These are phyloP conservation scores for Esox niger DNA, from an alignment of 2,113 vertebrate species.

Conservation along the genomic window DNA sequence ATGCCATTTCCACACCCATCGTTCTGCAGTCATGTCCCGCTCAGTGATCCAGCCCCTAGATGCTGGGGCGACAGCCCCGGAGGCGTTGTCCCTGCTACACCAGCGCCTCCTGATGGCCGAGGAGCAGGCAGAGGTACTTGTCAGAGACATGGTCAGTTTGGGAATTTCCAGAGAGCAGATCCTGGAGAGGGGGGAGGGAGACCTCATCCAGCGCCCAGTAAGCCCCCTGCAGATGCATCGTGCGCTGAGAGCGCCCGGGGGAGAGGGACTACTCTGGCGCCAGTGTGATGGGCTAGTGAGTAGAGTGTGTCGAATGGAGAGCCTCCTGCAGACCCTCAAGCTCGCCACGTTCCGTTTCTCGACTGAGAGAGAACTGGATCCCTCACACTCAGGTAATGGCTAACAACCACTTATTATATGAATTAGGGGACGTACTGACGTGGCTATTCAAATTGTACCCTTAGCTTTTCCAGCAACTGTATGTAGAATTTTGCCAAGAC, in stretches of 20 bases:
- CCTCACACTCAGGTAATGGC: slow-evolving; percentile 39
- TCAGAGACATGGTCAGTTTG: slow-evolving; percentile 56
- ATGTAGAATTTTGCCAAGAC: too few relatives aligned
- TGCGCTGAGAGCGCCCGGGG: slow-evolving; percentile 19
- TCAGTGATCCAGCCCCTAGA: slow-evolving; percentile 47
- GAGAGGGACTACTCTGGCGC: slow-evolving; percentile 54
- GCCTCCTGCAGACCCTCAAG: slow-evolving; percentile 72
- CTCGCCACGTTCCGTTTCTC: slow-evolving; percentile 65
- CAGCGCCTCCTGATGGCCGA: slow-evolving; percentile 69
- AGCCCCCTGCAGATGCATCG: slow-evolving; percentile 47
- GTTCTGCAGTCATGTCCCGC: slow-evolving; percentile 38
- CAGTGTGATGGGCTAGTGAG: slow-evolving; percentile 66
- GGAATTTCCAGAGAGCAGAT: slow-evolving; percentile 30
- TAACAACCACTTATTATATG: not conserved
- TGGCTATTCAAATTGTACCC: too few relatives aligned
- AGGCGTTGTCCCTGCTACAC: slow-evolving; percentile 60
- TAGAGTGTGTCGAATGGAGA: slow-evolving; percentile 64
- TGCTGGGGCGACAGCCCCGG: slow-evolving; percentile 56
- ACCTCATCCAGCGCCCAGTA: slow-evolving; percentile 18
- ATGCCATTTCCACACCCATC: too few relatives aligned
- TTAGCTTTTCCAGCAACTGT: too few relatives aligned
- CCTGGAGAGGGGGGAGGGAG: not conserved
- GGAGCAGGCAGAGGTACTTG: slow-evolving; percentile 62
- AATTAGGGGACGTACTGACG: too few relatives aligned
- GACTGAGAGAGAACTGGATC: slow-evolving; percentile 66